Evolutionary conservation across 2,113 vertebrate species (phyloP).

Genomic region (Chionomys nivalis): DNA sequence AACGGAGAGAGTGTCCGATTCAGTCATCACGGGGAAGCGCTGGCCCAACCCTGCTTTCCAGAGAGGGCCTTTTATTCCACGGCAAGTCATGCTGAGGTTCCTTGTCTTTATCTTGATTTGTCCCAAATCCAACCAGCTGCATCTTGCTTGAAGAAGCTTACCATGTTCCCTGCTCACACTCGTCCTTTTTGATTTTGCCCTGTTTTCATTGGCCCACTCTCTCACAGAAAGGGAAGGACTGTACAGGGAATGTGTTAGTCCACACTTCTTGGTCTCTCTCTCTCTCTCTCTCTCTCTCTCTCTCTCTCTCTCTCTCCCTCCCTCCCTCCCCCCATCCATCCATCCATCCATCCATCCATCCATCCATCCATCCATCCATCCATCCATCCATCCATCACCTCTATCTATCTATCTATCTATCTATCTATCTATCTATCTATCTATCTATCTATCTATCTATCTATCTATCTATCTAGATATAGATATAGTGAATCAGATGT

Average conservation of each 20-base stretch:
- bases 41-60: neutral
- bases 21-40: neutral
- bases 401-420: too few relatives aligned
- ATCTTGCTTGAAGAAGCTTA: neutral
- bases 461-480: too few relatives aligned
- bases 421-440: too few relatives aligned
- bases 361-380: too few relatives aligned
- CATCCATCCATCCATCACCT: too few relatives aligned
- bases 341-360: too few relatives aligned
- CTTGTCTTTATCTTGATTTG: slow-evolving; percentile 1
- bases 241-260: neutral
- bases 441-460: too few relatives aligned
- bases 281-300: too few relatives aligned
- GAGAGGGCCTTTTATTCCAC: neutral
- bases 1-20: slow-evolving; percentile 16
- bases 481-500: neutral
- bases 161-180: neutral
- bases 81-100: neutral
- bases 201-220: neutral
- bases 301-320: too few relatives aligned
- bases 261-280: neutral
- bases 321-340: too few relatives aligned
- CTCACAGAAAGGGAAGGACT: neutral
- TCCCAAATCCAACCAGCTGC: neutral
- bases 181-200: neutral